Evolutionary conservation across 2,888 invertebrate genomes (phyloP), one percentile per base, ranked within the genome.

Genomic region (Lycia hirtaria): DNA sequence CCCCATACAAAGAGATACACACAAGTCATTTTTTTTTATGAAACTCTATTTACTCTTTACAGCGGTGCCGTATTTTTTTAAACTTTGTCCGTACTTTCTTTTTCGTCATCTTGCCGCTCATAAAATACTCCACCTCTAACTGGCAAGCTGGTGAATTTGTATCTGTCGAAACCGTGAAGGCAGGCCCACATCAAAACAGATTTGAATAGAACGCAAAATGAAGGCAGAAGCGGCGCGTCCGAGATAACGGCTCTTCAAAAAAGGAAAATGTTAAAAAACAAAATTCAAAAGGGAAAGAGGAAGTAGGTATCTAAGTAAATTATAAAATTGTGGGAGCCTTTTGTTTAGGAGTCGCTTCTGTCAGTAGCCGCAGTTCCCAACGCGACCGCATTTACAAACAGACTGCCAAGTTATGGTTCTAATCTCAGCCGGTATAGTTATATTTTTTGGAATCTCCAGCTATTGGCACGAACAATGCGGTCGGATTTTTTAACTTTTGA

Each of bases 161-260:
- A 71, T 72, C 74, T 62, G 75, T 76, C 68, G 73, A 74, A 76
- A 79, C 73, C 67, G 72, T 70, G 74, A 71, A 75, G 69, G 64
- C 71, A 64, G 69, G 72, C 72, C 71, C 71, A 72, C 77, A 78
- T 82, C 77, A 83, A 80, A 83, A 80, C 77, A 78, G 75, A 76
- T 73, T 77, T 83, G 79, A 83, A 85, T 80, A 74, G 78, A 78
- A 79, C 79, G 69, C 76, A 76, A 80, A 86, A 83, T 79, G 81
- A 75, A 80, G 78, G 78, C 78, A 76, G 75, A 71, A 74, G 71
- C 70, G 70, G 72, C 71, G 75, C 75, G 74, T 76, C 77, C 78
- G 73, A 81, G 86, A 88, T 86, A 88, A 83, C 84, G 72, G 78
- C 79, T 73, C 81, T 80, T 85, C 81, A 84, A 86, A 84, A 81